A percentile compares a stretch with the other conserved stretches of the same genome.
These are phyloP conservation scores for Cantharis flavilabris DNA, from an alignment of 2,888 invertebrate species.

Conservation along the genomic window DNA sequence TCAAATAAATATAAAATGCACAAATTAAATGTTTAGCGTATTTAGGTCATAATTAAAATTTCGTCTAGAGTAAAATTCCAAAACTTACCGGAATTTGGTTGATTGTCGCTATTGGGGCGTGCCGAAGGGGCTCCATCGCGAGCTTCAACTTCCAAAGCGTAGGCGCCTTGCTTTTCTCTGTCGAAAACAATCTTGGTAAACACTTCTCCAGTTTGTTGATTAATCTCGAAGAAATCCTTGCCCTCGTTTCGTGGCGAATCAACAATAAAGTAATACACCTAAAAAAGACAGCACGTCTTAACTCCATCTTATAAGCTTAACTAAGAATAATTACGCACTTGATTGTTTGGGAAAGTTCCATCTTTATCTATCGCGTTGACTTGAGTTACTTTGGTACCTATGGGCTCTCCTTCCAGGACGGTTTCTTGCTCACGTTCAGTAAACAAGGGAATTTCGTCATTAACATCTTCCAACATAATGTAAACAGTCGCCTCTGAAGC, in stretches of 20 bases:
- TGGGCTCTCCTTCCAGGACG: slow-evolving; percentile 91
- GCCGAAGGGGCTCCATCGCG: slow-evolving; percentile 96
- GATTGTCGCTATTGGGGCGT: slow-evolving; percentile 88
- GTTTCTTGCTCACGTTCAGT: slow-evolving; percentile 95
- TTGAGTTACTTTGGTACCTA: slow-evolving; percentile 93
- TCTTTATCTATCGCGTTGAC: slow-evolving; percentile 96
- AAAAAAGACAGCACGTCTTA: slow-evolving; percentile 38
- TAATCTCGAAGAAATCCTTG: slow-evolving; percentile 95
- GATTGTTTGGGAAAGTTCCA: slow-evolving; percentile 92
- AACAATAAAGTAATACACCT: slow-evolving; percentile 94
- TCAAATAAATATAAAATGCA: background rate
- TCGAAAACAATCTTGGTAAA: slow-evolving; percentile 96
- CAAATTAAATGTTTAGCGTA: background rate
- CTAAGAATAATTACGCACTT: slow-evolving; percentile 62
- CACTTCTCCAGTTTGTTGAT: slow-evolving; percentile 93
- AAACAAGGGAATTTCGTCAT: slow-evolving; percentile 95
- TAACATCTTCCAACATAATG: slow-evolving; percentile 93
- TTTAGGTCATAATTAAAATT: background rate
- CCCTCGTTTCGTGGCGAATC: slow-evolving; percentile 91
- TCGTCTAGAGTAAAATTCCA: background rate
- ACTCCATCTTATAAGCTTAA: background rate
- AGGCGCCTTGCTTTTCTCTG: slow-evolving; percentile 96
- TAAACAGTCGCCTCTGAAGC: slow-evolving; percentile 93
- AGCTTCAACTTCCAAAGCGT: slow-evolving; percentile 96
- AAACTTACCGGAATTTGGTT: slow-evolving; percentile 91